Conservation (phyloP, 2,888 invertebrate species). For the Anorthoa munda region DNA sequence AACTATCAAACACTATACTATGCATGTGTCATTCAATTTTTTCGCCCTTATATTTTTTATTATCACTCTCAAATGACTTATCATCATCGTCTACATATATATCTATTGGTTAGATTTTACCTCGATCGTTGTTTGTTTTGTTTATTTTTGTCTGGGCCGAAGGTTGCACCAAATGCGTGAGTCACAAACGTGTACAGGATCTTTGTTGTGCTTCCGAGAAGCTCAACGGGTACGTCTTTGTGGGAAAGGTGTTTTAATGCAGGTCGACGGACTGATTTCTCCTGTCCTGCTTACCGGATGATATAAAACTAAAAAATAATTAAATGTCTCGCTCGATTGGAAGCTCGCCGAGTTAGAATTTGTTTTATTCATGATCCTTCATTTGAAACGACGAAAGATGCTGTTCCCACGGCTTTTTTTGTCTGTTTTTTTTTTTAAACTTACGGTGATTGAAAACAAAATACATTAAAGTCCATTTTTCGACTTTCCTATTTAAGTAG, state of each 20-base stretch:
- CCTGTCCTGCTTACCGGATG: constrained; percentile 78
- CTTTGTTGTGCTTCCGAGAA: constrained; percentile 90
- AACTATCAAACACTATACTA: neutral
- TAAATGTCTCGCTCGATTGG: constrained; percentile 72
- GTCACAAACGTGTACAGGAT: constrained; percentile 87
- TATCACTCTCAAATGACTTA: neutral
- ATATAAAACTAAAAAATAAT: constrained; percentile 75
- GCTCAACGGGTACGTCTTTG: constrained; percentile 84
- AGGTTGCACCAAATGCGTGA: constrained; percentile 81
- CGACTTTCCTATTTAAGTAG: neutral
- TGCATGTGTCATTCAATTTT: neutral
- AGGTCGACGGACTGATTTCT: constrained; percentile 87
- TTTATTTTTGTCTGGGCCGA: constrained; percentile 80
- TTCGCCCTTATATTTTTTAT: neutral
- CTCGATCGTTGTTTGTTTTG: constrained; percentile 47
- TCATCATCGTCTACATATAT: neutral
- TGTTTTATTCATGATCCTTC: constrained; percentile 62
- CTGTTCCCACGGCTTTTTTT: constrained; percentile 40
- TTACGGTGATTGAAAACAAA: neutral
- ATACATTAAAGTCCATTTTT: neutral
- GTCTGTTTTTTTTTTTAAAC: neutral
- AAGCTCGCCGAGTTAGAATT: constrained; percentile 67
- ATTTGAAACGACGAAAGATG: constrained; percentile 35
- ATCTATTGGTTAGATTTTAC: constrained; percentile 44
- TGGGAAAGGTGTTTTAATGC: constrained; percentile 87